Percentiles rank a stretch among this genome's conserved stretches.
Evolutionary conservation across 2,888 invertebrate genomes (phyloP).

Genomic region (Melinaea marsaeus): DNA sequence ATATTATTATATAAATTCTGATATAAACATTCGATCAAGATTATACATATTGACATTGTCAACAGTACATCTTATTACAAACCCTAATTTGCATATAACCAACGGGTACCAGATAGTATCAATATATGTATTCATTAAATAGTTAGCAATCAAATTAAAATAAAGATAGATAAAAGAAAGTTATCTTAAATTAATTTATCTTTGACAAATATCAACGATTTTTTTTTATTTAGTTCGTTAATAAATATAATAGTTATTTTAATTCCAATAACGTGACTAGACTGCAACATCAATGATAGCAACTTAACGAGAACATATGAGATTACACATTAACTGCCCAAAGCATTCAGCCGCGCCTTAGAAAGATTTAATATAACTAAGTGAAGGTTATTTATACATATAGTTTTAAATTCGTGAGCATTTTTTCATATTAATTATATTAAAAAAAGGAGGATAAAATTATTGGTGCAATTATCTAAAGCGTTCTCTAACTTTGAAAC

Average conservation of each 20-base stretch:
- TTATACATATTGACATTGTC: conserved; percentile 39
- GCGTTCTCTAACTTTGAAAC: no score
- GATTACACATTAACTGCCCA: conserved; percentile 4
- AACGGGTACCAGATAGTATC: conserved; percentile 17
- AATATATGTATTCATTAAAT: not conserved
- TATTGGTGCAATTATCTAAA: no score
- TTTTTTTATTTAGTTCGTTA: no score
- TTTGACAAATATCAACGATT: no score
- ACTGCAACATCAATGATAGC: conserved; percentile 9
- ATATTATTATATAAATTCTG: not conserved
- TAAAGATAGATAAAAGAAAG: not conserved
- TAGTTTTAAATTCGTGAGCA: not conserved
- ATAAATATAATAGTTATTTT: no score
- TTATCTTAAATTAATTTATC: not conserved
- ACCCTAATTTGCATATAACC: conserved; percentile 30
- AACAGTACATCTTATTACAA: conserved; percentile 35
- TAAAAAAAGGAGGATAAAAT: no score
- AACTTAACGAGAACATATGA: conserved; percentile 3
- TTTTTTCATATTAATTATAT: no score
- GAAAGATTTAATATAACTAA: conserved; percentile 5
- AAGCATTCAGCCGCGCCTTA: conserved; percentile 4
- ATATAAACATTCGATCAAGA: conserved; percentile 24
- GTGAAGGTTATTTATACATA: not conserved
- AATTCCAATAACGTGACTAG: not conserved
- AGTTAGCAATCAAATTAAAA: not conserved